A percentile compares a stretch with the other conserved stretches of the same genome.
Evolutionary conservation across 1,140 invertebrate species (phyloP).

Genomic region (Maconellicoccus hirsutus): DNA sequence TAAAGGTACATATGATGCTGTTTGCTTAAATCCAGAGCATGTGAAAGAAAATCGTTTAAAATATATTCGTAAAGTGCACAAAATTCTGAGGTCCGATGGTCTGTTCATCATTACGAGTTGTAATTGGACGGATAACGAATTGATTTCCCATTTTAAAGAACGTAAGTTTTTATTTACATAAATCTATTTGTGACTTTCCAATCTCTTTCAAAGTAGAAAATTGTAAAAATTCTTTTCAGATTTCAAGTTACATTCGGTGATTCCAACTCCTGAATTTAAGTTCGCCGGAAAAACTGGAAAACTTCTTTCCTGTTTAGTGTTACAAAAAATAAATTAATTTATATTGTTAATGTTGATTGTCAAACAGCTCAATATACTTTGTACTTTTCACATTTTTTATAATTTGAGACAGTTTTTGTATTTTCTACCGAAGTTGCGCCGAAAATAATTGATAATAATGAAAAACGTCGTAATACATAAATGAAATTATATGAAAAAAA

Average conservation of each 20-base stretch:
- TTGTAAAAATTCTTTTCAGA: conserved; percentile 37
- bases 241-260: conserved; percentile 47
- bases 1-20: conserved; percentile 90
- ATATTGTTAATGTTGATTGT: no score
- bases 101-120: conserved; percentile 81
- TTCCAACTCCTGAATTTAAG: conserved; percentile 66
- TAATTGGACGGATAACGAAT: conserved; percentile 83
- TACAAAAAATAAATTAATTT: conserved; percentile 40
- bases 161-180: conserved; percentile 38
- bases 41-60: conserved; percentile 45
- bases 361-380: no score
- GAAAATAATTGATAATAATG: no score
- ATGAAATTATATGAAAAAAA: no score
- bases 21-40: conserved; percentile 63
- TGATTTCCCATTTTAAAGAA: conserved; percentile 54
- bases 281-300: conserved; percentile 75
- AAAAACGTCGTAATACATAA: no score
- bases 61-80: conserved; percentile 55
- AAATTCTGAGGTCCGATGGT: conserved; percentile 47
- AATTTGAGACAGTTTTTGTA: no score
- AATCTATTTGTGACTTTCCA: no score
- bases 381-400: no score
- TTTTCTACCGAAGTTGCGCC: no score
- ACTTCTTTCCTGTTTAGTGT: conserved; percentile 62
- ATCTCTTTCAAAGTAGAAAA: no score